phyloP scores from a whole-genome alignment of 1,140 invertebrate species.

The Conus betulinus region DNA sequence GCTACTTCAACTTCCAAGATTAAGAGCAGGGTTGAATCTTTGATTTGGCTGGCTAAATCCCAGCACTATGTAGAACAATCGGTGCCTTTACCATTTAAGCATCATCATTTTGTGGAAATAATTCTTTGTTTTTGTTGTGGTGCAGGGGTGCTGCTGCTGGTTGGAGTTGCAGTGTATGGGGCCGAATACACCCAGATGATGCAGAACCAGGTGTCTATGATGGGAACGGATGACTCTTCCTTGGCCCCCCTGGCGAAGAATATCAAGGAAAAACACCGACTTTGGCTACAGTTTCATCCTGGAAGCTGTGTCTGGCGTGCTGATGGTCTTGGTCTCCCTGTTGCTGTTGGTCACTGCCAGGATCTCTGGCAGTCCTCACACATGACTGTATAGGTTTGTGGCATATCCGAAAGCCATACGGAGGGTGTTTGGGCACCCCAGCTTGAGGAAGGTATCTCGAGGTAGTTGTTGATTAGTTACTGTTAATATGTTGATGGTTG shows the following conservation, averaged over 20 bases:
- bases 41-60: too few relatives aligned
- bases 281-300: slow-evolving; percentile 24
- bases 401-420: too few relatives aligned
- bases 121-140: neutral
- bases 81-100: too few relatives aligned
- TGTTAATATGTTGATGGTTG: too few relatives aligned
- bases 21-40: too few relatives aligned
- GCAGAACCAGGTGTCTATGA: neutral
- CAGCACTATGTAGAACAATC: too few relatives aligned
- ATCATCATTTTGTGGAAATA: neutral
- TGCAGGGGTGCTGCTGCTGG: slow-evolving; percentile 11
- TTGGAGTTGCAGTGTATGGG: slow-evolving; percentile 12
- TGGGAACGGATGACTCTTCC: neutral
- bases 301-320: slow-evolving; percentile 19
- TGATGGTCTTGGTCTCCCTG: neutral
- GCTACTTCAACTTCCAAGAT: too few relatives aligned
- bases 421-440: too few relatives aligned
- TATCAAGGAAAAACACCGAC: slow-evolving; percentile 6
- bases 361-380: neutral
- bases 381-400: neutral
- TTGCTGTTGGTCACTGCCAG: neutral
- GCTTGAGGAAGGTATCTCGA: too few relatives aligned
- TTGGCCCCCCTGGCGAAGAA: neutral
- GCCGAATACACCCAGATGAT: slow-evolving; percentile 8
- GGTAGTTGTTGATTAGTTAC: too few relatives aligned